Conservation (phyloP, 2,797 vertebrate species). For the Pangasius larnaudii region DNA sequence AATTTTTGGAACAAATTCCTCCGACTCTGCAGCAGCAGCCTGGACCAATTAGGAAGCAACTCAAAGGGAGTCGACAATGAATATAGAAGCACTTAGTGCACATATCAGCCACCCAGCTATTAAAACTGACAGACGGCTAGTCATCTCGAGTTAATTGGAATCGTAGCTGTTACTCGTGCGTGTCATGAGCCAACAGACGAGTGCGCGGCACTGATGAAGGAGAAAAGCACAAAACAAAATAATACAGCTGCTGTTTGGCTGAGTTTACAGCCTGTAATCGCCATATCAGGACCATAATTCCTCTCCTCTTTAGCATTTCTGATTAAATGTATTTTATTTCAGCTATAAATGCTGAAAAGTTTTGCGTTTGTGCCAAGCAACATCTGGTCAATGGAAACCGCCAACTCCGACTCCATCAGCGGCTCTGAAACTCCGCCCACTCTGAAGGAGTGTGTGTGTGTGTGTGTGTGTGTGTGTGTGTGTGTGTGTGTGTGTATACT, state of each 20-base stretch:
- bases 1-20: constrained; percentile 15
- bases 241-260: background rate
- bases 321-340: background rate
- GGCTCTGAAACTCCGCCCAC: too few species aligned
- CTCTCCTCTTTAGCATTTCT: background rate
- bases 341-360: background rate
- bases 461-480: background rate
- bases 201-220: background rate
- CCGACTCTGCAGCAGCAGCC: constrained; percentile 27
- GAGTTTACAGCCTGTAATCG: background rate
- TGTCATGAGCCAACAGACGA: constrained; percentile 14
- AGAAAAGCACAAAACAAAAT: background rate
- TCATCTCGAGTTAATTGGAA: constrained; percentile 32
- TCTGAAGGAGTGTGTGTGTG: background rate
- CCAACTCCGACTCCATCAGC: background rate
- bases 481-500: background rate
- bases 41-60: constrained; percentile 43
- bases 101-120: constrained; percentile 16
- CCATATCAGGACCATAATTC: background rate
- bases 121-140: constrained; percentile 37
- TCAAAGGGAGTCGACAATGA: constrained; percentile 11
- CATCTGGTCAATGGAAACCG: background rate
- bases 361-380: background rate
- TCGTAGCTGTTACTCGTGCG: constrained; percentile 14
- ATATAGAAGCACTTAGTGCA: constrained; percentile 6